phyloP scores from a whole-genome alignment of 2,113 vertebrate species.

The Cebus imitator region DNA sequence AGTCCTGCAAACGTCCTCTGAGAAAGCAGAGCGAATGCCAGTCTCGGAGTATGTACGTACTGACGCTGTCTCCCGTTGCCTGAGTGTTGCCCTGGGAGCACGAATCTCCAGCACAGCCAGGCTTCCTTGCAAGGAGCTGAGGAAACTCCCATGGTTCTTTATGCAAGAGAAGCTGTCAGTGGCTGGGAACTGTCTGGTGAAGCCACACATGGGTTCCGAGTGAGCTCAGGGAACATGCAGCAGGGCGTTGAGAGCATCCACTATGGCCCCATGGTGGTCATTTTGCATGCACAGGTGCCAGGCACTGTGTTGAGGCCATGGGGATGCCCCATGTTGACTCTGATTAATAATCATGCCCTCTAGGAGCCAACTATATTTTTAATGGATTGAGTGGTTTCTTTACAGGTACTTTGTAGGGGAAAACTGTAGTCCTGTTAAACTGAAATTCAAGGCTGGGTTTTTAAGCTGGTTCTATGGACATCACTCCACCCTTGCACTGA shows the following conservation, averaged over 20 bases:
- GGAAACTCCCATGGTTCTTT: not conserved
- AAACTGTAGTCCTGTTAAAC: not conserved
- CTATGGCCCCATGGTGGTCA: rapidly evolving
- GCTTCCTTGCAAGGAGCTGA: too few species aligned
- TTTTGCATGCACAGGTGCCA: not conserved
- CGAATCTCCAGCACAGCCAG: too few species aligned
- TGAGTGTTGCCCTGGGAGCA: not conserved
- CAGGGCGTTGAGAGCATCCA: rapidly evolving
- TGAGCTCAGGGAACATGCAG: rapidly evolving
- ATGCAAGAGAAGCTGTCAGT: not conserved
- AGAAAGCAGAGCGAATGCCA: too few species aligned
- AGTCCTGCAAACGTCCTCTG: not conserved
- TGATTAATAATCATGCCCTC: not conserved
- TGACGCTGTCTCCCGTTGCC: rapidly evolving
- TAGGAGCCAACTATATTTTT: not conserved
- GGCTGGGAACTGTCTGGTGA: rapidly evolving
- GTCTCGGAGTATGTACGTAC: rapidly evolving
- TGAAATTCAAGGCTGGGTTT: not conserved
- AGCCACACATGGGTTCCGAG: too few species aligned
- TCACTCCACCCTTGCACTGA: not conserved
- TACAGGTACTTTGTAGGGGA: not conserved
- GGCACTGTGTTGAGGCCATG: not conserved
- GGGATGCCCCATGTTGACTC: not conserved
- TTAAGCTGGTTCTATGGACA: not conserved
- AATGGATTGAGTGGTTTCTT: not conserved